Conservation (phyloP, 2,797 vertebrate genomes). For the Avahi laniger region DNA sequence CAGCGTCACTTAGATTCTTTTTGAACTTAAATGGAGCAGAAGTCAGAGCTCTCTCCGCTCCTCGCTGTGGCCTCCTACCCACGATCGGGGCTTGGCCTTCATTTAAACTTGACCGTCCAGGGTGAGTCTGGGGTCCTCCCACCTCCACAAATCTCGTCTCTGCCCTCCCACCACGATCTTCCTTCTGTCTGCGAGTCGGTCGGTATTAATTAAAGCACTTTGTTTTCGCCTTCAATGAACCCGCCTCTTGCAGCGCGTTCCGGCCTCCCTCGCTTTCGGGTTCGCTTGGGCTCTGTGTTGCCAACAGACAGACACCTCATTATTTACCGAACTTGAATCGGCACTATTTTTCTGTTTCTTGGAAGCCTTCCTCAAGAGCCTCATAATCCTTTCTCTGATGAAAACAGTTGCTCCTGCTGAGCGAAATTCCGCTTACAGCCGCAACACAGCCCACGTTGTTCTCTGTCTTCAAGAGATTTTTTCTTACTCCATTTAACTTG, state of each 20-base stretch:
- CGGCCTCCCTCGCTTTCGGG: conserved; percentile 19
- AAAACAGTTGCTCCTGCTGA: conserved; percentile 66
- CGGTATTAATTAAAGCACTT: conserved; percentile 54
- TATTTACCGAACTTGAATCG: conserved; percentile 62
- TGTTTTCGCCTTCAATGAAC: conserved; percentile 46
- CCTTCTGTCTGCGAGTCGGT: background rate
- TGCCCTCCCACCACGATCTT: background rate
- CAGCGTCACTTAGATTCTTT: background rate
- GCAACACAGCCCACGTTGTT: conserved; percentile 60
- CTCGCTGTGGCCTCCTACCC: background rate
- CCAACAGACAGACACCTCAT: conserved; percentile 73
- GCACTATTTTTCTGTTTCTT: conserved; percentile 61
- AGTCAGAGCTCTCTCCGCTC: background rate
- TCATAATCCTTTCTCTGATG: conserved; percentile 57
- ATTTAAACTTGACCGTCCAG: background rate
- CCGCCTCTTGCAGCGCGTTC: conserved; percentile 26
- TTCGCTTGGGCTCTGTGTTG: background rate
- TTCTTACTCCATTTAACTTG: conserved; percentile 52
- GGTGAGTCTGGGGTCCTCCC: background rate
- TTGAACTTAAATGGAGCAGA: conserved; percentile 5
- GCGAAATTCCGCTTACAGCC: conserved; percentile 44
- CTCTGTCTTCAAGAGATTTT: conserved; percentile 19
- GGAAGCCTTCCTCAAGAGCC: conserved; percentile 65
- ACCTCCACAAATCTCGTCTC: conserved; percentile 27
- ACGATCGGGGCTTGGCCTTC: conserved; percentile 19